Evolutionary conservation across 2,888 invertebrate genomes (phyloP), one percentile per base, ranked within the genome.

Genomic region (Petrolisthes cinctipes): DNA sequence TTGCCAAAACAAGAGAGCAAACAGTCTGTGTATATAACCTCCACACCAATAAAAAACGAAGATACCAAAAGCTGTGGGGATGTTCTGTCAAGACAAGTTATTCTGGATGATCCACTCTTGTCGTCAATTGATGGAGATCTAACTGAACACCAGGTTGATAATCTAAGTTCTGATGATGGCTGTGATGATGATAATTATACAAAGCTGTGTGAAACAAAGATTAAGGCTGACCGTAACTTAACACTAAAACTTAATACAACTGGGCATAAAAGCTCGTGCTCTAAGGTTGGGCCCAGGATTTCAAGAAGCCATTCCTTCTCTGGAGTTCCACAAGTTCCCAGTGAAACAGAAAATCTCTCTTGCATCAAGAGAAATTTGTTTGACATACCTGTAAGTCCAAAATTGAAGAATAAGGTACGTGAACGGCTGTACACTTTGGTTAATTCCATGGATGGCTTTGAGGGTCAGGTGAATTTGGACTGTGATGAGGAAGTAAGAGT

Each of bases 301-400:
- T 7, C n/a, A 7, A 17, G 53, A 51, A 85, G 73, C 37, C 86
- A 76, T 4, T 78, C 86, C 5, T 86, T 86, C 17, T 82, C 82
- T 23, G 82, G 61, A 4, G 75, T 23, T 6, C 14, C 56, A 20
- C 81, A 75, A n/a, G 20, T 75, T 14, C 5, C 20, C 17, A 4
- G 9, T 79, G 79, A n/a, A 56, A 23, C n/a, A 23, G 17, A 4
- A 61, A 61, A 57, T 57, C 20, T 11, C 4, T n/a, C n/a, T 23
- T 57, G 20, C 20, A 37, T 81, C 61, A 87, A 81, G 66, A 83
- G 23, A 53, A 87, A 87, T 54, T 61, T 84, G 1, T 87, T 87
- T 84, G 87, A 87, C 51, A 81, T 87, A 53, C 87, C 87, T 53
- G 87, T 87, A 4, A 87, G 87, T 57, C 87, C 87, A 9, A 87